Evolutionary conservation across 2,888 invertebrate genomes (phyloP), one percentile per base, ranked within the genome.

Genomic region (Ceraclea dissimilis): DNA sequence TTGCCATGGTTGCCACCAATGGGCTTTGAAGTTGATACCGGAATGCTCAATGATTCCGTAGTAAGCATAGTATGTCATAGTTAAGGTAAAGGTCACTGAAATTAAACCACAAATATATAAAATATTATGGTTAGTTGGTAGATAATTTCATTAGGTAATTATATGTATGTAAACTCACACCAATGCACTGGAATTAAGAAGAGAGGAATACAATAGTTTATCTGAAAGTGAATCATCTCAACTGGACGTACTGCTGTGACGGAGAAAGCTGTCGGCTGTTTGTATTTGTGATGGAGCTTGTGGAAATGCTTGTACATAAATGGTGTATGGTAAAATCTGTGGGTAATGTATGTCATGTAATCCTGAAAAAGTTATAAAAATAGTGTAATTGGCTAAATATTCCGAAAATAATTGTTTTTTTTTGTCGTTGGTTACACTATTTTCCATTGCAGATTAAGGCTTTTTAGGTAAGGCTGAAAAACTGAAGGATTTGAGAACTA

Each of bases 1-100:
- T 67, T 86, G 85, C 84, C 84, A 85, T 0, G 86, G 86, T 70
- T 86, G 86, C 85, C 85, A 86, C 86, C 86, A 87, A 49, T 76
- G 73, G 0, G 83, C 72, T 67, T 85, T 85, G 71, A 88, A 85
- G 69, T 84, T 81, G 62, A 88, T 79, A 19, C 88, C 88, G 0
- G 86, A 87, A 70, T 88, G 88, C 68, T 86, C 85, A 60, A 88
- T 78, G 65, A 88, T 85, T 2, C 86, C 87, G 65, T 87, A 86
- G 68, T 85, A 85, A 68, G 85, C 88, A 31, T 79, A 79, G 67
- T 82, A 83, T n/a, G 80, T 59, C 8, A 74, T 70, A 1, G 77
- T 66, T 0, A 63, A 54, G 60, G 72, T 74, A 62, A 73, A 75
- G 11, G 73, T 66, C 44, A 70, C 78, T 79, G 64, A 33, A 71